phyloP scores from a whole-genome alignment of 2,888 invertebrate species.

The Tipula unca region DNA sequence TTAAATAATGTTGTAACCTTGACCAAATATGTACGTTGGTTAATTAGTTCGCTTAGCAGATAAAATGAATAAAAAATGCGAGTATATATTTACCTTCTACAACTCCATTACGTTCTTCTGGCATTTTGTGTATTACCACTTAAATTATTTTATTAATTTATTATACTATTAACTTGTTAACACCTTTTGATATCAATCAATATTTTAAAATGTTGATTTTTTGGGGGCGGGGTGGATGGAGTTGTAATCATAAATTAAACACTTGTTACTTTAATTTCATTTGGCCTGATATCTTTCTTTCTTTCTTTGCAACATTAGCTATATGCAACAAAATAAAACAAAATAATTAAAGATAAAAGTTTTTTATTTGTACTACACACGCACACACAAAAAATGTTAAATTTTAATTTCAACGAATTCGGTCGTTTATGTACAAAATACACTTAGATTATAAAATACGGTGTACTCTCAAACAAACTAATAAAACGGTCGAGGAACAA shows the following conservation, averaged over 20 bases:
- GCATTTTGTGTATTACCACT: neutral
- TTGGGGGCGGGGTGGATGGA: neutral
- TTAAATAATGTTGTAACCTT: neutral
- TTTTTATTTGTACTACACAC: neutral
- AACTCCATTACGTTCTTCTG: neutral
- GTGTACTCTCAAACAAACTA: neutral
- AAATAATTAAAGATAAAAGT: neutral
- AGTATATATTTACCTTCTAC: neutral
- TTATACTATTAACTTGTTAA: neutral
- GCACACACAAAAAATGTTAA: neutral
- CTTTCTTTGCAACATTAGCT: neutral
- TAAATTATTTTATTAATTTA: neutral
- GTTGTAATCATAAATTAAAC: neutral
- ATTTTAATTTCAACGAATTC: neutral
- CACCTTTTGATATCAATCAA: neutral
- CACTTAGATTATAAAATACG: neutral
- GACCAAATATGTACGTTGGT: neutral
- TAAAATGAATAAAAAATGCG: too few species aligned
- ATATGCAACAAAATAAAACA: neutral
- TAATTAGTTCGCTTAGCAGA: neutral
- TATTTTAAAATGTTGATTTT: neutral
- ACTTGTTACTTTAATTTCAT: neutral
- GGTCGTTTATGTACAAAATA: neutral
- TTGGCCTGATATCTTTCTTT: too few species aligned
- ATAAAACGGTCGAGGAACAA: neutral